Conservation (phyloP, 2,113 vertebrate species). For the Oncorhynchus gorbuscha region DNA sequence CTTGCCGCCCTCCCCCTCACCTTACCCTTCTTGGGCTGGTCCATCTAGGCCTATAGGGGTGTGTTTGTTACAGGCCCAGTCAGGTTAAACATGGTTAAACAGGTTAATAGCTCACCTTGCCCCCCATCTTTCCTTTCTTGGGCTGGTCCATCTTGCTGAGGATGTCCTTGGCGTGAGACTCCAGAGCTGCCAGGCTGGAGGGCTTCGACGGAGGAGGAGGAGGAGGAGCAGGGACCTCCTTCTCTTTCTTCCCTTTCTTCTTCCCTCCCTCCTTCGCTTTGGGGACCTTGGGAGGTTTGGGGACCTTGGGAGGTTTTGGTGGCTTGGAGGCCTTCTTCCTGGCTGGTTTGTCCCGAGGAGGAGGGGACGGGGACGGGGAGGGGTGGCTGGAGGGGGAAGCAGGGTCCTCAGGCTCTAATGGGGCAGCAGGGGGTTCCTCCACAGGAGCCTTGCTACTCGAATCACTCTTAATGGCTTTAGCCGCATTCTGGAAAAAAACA, state of each 20-base stretch:
- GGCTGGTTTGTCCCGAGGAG: conserved; percentile 65
- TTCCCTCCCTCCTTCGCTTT: conserved; percentile 91
- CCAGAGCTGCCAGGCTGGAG: conserved; percentile 87
- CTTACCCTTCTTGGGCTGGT: too few species aligned
- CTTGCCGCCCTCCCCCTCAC: too few species aligned
- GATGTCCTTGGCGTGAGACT: conserved; percentile 94
- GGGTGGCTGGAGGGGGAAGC: conserved; percentile 74
- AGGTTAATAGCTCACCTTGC: too few species aligned
- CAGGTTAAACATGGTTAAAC: too few species aligned
- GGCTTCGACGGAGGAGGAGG: conserved; percentile 73
- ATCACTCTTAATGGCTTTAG: conserved; percentile 87
- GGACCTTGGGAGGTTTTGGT: conserved; percentile 76
- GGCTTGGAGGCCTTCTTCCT: conserved; percentile 68
- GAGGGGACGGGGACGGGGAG: conserved; percentile 66
- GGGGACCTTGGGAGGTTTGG: conserved; percentile 79
- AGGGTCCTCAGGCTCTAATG: conserved; percentile 65
- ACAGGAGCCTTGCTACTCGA: conserved; percentile 71
- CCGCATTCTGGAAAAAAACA: conserved; percentile 79
- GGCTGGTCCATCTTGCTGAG: conserved; percentile 92
- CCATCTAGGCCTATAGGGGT: too few species aligned
- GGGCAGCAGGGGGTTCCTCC: conserved; percentile 80
- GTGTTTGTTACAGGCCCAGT: too few species aligned
- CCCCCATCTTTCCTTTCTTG: conserved; percentile 73
- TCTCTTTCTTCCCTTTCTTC: conserved; percentile 89
- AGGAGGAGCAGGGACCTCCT: conserved; percentile 77